Conservation (phyloP, 2,888 invertebrate species). For the Aromia moschata region DNA sequence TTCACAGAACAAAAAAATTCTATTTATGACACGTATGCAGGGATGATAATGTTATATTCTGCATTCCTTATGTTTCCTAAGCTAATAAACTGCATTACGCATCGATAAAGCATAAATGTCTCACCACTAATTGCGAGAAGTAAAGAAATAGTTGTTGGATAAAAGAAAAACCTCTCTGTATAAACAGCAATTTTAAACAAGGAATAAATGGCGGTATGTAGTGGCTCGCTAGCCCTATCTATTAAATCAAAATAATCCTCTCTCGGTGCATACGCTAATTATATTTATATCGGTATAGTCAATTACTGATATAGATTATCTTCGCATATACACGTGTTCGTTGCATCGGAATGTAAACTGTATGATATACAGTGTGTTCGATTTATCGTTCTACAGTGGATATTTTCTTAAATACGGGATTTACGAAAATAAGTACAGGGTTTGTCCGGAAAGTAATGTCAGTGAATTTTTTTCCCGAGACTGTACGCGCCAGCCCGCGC, state of each 20-base stretch:
- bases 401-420: too few species aligned
- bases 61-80: conserved; percentile 46
- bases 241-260: conserved; percentile 43
- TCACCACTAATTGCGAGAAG: conserved; percentile 45
- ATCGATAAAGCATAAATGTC: conserved; percentile 47
- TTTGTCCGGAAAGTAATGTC: too few species aligned
- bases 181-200: conserved; percentile 28
- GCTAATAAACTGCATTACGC: conserved; percentile 46
- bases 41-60: conserved; percentile 24
- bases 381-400: too few species aligned
- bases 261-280: conserved; percentile 34
- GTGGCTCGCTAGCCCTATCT: conserved; percentile 32
- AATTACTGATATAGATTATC: conserved; percentile 38
- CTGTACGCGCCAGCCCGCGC: too few species aligned
- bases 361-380: too few species aligned
- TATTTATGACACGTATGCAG: conserved; percentile 18
- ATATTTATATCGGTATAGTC: conserved; percentile 35
- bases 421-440: too few species aligned
- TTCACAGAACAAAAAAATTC: too few species aligned
- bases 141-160: conserved; percentile 23
- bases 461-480: too few species aligned
- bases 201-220: conserved; percentile 36
- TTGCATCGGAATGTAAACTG: conserved; percentile 23
- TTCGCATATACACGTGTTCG: conserved; percentile 34
- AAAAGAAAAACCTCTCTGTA: conserved; percentile 9